Percentiles rank a stretch among this genome's conserved stretches.
Conservation (phyloP, 2,113 vertebrate genomes). For the Indicator maculatus region DNA sequence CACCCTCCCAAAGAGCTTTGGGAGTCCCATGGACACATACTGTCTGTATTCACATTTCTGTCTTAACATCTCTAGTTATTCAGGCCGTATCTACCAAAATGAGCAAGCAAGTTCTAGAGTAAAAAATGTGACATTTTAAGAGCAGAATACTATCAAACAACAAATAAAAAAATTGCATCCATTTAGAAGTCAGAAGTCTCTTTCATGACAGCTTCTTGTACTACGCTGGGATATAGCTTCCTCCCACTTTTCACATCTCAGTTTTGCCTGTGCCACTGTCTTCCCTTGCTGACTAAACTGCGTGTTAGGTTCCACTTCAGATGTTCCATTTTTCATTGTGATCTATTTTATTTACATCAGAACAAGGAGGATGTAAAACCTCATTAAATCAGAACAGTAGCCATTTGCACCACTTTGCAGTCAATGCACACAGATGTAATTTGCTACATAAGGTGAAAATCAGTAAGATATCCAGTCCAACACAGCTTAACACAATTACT, state of each 20-base stretch:
- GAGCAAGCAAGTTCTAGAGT: background rate
- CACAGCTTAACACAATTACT: background rate
- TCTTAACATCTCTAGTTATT: slow-evolving; percentile 13
- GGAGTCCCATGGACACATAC: background rate
- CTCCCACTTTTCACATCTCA: background rate
- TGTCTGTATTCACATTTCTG: background rate
- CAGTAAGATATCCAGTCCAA: background rate
- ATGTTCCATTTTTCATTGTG: background rate
- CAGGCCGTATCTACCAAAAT: background rate
- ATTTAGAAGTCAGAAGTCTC: background rate
- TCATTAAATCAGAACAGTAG: background rate
- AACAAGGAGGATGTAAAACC: background rate
- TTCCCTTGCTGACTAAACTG: background rate
- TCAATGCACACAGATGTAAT: background rate
- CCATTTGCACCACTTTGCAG: background rate
- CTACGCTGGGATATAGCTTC: background rate
- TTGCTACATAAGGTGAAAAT: background rate
- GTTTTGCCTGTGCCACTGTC: background rate
- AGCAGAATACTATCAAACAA: background rate
- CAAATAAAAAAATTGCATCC: background rate
- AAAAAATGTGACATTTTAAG: slow-evolving; percentile 31
- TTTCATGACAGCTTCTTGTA: background rate
- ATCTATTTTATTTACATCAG: background rate
- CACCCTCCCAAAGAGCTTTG: background rate
- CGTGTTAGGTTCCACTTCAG: background rate